A percentile compares a stretch with the other conserved stretches of the same genome.
phyloP scores from a whole-genome alignment of 1,140 invertebrate genomes.

The Drosophila simulans region DNA sequence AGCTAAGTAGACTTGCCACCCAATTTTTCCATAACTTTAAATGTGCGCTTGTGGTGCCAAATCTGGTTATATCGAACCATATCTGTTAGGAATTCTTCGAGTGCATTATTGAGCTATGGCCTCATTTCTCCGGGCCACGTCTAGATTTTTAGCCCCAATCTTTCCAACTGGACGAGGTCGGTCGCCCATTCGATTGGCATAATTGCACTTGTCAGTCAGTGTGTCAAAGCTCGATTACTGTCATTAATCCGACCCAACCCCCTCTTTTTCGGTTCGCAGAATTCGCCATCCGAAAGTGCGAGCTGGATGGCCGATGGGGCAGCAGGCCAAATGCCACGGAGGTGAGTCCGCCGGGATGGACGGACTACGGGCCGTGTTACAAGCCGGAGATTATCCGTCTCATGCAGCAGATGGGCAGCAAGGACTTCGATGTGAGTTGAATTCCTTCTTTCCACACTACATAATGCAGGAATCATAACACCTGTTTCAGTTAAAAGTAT shows the following conservation, averaged over 20 bases:
- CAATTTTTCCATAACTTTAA: too few relatives aligned
- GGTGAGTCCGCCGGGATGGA: constrained; percentile 88
- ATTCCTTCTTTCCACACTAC: background rate
- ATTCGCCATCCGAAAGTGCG: constrained; percentile 90
- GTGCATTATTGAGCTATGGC: constrained; percentile 32
- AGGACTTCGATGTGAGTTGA: constrained; percentile 79
- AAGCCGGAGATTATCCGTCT: constrained; percentile 89
- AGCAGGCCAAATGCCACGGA: constrained; percentile 84
- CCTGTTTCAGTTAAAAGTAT: background rate
- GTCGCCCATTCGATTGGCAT: constrained; percentile 24
- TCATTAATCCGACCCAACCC: constrained; percentile 1
- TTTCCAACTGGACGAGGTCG: background rate
- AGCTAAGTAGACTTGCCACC: too few relatives aligned
- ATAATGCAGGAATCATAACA: background rate
- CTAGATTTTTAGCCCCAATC: constrained; percentile 16
- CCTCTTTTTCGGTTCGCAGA: constrained; percentile 85
- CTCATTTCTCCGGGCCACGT: constrained; percentile 18
- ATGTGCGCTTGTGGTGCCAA: background rate
- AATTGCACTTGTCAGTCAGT: constrained; percentile 42
- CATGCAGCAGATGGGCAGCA: constrained; percentile 86
- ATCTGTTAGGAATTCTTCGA: background rate
- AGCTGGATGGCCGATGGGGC: constrained; percentile 90
- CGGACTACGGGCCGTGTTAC: constrained; percentile 94
- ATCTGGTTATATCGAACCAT: too few relatives aligned
- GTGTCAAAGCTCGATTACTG: constrained; percentile 16